Percentiles rank a stretch among this genome's conserved stretches.
Evolutionary conservation across 1,140 invertebrate genomes (phyloP).

Genomic region (Latrodectus geometricus): DNA sequence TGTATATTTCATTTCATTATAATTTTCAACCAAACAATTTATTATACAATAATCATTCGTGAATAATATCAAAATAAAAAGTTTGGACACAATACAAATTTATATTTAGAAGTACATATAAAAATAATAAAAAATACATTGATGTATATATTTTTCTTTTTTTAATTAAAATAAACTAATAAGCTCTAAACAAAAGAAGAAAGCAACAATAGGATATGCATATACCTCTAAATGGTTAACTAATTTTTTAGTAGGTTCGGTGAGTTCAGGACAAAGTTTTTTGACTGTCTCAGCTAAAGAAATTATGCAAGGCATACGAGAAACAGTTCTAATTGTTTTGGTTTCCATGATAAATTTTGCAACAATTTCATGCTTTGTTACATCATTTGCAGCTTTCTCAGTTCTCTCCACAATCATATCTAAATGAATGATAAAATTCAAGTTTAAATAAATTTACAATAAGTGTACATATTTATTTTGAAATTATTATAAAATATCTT

Average conservation of each 20-base stretch:
- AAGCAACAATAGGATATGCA: background rate
- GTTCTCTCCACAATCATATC: conserved; percentile 49
- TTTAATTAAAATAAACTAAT: background rate
- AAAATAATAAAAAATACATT: too few relatives aligned
- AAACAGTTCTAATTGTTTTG: background rate
- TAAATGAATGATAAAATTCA: background rate
- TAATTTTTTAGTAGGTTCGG: background rate
- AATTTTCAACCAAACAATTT: too few relatives aligned
- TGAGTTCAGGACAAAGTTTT: conserved; percentile 24
- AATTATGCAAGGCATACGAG: conserved; percentile 1
- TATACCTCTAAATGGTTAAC: conserved; percentile 17
- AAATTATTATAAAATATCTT: too few relatives aligned
- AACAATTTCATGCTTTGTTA: conserved; percentile 50
- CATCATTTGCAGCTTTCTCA: conserved; percentile 9
- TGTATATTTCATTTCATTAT: too few relatives aligned
- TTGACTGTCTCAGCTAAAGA: conserved; percentile 6
- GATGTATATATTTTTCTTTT: background rate
- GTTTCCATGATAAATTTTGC: conserved; percentile 40
- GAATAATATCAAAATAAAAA: background rate
- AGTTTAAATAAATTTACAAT: too few relatives aligned
- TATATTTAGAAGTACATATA: background rate
- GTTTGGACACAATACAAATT: background rate
- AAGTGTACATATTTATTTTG: too few relatives aligned
- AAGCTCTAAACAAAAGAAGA: background rate
- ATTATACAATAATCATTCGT: background rate